A percentile compares a stretch with the other conserved stretches of the same genome.
These are phyloP conservation scores for Perithous albicinctus DNA, from an alignment of 2,888 invertebrate genomes.

Conservation along the genomic window DNA sequence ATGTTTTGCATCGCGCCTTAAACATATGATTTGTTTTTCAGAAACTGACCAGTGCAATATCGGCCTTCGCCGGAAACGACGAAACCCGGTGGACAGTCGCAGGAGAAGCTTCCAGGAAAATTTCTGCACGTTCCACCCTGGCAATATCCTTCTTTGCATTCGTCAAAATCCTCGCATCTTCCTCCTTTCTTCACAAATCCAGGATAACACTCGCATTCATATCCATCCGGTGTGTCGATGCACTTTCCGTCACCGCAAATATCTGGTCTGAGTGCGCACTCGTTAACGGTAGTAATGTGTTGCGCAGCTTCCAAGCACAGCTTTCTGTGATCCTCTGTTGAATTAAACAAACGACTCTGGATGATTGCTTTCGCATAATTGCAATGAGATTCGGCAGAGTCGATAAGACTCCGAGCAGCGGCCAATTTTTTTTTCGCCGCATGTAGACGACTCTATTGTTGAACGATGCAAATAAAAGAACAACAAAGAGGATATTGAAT, in stretches of 20 bases:
- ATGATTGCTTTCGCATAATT: conserved; percentile 43
- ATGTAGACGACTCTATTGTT: background rate
- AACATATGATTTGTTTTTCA: background rate
- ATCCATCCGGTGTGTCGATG: conserved; percentile 90
- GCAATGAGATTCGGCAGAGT: conserved; percentile 2
- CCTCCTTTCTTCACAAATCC: conserved; percentile 86
- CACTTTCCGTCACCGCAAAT: conserved; percentile 92
- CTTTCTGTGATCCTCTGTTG: conserved; percentile 87
- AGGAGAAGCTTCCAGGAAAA: conserved; percentile 90
- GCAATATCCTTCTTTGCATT: conserved; percentile 92
- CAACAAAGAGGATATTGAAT: conserved; percentile 41
- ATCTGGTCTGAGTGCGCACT: conserved; percentile 91
- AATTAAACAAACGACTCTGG: conserved; percentile 61
- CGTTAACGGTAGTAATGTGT: conserved; percentile 86
- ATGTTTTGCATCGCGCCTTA: no score
- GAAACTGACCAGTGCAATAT: conserved; percentile 89
- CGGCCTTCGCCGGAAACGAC: conserved; percentile 93
- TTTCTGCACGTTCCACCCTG: conserved; percentile 91
- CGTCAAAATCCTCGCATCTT: conserved; percentile 90
- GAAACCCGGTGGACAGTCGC: conserved; percentile 92
- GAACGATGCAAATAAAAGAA: conserved; percentile 2
- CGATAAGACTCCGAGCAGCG: conserved; percentile 42
- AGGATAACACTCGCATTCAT: conserved; percentile 91
- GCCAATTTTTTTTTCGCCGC: conserved; percentile 9
- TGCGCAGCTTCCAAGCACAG: conserved; percentile 85